A percentile compares a stretch with the other conserved stretches of the same genome.
These are phyloP conservation scores for Actenoides lindsayi DNA, from an alignment of 2,113 vertebrate species.

Conservation along the genomic window DNA sequence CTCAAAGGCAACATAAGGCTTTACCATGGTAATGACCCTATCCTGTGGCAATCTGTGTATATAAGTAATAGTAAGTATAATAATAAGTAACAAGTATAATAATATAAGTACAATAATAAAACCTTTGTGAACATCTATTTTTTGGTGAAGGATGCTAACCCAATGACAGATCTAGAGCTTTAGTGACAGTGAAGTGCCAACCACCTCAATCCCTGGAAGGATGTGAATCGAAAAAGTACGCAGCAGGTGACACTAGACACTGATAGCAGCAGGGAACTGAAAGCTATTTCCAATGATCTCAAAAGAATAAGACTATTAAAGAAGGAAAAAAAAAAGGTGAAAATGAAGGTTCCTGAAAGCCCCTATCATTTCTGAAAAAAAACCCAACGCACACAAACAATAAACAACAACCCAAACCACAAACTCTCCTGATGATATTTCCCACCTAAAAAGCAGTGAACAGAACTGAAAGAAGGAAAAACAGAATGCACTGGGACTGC, in stretches of 20 bases:
- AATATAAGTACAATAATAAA: too few relatives aligned
- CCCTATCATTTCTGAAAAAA: too few relatives aligned
- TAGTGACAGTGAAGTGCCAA: background rate
- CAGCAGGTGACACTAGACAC: background rate
- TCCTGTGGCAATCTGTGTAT: background rate
- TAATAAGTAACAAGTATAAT: too few relatives aligned
- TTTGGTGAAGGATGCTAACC: background rate
- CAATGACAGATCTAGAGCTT: background rate
- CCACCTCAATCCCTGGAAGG: background rate
- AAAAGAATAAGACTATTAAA: background rate
- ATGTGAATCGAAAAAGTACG: accelerated
- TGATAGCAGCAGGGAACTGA: background rate
- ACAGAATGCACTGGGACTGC: background rate
- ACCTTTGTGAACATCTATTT: background rate
- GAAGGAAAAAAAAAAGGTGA: background rate
- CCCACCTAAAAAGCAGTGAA: background rate
- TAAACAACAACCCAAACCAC: too few relatives aligned
- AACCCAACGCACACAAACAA: too few relatives aligned
- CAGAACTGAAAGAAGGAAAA: background rate
- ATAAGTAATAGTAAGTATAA: too few relatives aligned
- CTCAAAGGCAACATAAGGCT: background rate
- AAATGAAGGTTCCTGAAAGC: too few relatives aligned
- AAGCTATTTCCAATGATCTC: background rate
- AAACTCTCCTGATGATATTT: background rate
- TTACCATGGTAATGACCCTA: background rate